A percentile compares a stretch with the other conserved stretches of the same genome.
phyloP scores from a whole-genome alignment of 2,113 vertebrate genomes.

The Willisornis vidua region DNA sequence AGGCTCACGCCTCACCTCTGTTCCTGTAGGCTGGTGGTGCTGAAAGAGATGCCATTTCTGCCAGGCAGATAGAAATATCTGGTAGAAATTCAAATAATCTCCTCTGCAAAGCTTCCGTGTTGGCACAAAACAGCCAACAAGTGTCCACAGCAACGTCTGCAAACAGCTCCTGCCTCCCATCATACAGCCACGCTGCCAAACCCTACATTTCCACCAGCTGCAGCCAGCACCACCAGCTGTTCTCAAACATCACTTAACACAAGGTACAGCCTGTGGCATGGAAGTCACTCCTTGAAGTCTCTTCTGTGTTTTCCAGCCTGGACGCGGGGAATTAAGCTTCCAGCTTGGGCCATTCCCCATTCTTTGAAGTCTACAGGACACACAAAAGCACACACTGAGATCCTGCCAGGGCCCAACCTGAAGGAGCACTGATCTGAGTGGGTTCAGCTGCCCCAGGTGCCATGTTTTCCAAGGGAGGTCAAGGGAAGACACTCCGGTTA shows the following conservation, averaged over 20 bases:
- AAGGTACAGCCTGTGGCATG: accelerated
- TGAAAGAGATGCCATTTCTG: not conserved
- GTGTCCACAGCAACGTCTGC: not conserved
- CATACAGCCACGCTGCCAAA: not conserved
- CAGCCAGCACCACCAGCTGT: not conserved
- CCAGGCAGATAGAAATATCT: not conserved
- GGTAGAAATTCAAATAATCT: not conserved
- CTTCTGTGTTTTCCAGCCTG: not conserved
- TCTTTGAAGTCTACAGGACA: not conserved
- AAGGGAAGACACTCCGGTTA: accelerated
- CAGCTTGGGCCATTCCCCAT: not conserved
- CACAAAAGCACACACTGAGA: accelerated
- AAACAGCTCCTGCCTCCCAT: not conserved
- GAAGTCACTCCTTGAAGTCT: not conserved
- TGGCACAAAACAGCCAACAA: not conserved
- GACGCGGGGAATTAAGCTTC: not conserved
- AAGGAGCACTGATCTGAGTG: not conserved
- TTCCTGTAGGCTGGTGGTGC: not conserved
- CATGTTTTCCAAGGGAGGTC: accelerated
- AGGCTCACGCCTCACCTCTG: accelerated
- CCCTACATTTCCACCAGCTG: not conserved
- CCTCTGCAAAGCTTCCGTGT: not conserved
- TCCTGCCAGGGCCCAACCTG: not conserved
- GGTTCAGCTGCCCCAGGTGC: not conserved
- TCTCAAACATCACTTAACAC: not conserved